Evolutionary conservation across 2,113 vertebrate species (phyloP).

Genomic region (Neolamprologus modestus): DNA sequence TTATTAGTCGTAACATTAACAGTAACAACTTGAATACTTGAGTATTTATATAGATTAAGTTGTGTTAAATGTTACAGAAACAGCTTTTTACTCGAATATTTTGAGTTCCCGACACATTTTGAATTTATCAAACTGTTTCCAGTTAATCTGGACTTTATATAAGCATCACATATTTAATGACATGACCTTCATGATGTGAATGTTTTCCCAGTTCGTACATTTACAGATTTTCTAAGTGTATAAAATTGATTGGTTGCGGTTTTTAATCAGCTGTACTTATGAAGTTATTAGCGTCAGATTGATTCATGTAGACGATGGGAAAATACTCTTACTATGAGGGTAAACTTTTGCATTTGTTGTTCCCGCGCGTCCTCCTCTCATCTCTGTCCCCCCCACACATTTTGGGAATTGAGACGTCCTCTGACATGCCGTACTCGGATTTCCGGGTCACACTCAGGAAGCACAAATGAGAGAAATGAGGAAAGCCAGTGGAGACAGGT

Average conservation of each 20-base stretch:
- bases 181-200: not conserved
- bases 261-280: not conserved
- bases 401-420: not conserved
- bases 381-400: not conserved
- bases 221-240: not conserved
- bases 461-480: not conserved
- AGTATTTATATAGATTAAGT: not conserved
- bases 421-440: not conserved
- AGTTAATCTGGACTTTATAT: not conserved
- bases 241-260: not conserved
- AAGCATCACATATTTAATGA: not conserved
- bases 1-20: not conserved
- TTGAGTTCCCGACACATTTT: not conserved
- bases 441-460: not conserved
- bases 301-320: rapidly evolving
- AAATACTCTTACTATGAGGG: rapidly evolving
- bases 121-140: not conserved
- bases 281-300: not conserved
- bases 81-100: rapidly evolving
- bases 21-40: not conserved
- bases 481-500: not conserved
- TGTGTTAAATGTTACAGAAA: not conserved
- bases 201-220: not conserved
- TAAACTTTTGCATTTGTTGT: not conserved
- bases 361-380: not conserved